Base-by-base conservation (phyloP, 2,888 invertebrate genomes). In the Acleris sparsana region DNA sequence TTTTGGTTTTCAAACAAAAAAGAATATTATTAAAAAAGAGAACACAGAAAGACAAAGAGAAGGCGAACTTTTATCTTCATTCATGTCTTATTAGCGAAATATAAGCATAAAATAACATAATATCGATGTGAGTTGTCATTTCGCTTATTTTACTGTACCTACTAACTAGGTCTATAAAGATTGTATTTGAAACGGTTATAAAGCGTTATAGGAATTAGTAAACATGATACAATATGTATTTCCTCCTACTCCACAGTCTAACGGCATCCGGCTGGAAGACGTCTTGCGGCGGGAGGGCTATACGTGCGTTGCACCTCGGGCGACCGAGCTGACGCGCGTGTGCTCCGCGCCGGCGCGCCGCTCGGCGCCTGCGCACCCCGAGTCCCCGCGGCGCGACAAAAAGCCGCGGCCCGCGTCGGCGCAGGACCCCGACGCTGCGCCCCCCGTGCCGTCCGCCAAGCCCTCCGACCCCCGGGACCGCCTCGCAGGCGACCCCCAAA, bases 271-370 rank as follows among this genome's bases (percentile, higher is more conserved):
- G 2, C 88, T 90, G 2, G 89, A 91, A 64, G 91, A 91, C 59
- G 71, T 83, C 0, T 72, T 92, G 1, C 79, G 88, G 5, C 81
- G 87, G 20, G 89, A 88, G 70, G 87, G 88, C 0, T 88, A 95
- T 63, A 93, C 93, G 52, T 96, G 94, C 83, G 94, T 95, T 71
- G 88, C 94, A 73, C 95, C 95, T 5, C 93, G 94, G 9, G 88
- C 85, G 53, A 92, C 92, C 79, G 93, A 93, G 80, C 93, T 93
- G 84, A 88, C 90, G 73, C 89, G 93, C 51, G 92, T 93, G 92
- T 93, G 93, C 77, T 92, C 92, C 0, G 85, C 90, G 67, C 86
- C 93, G 29, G 88, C 87, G 33, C 88, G 89, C 0, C 86, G 89
- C 66, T 73, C 88, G 1, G 93, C 87, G 67, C 85, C 90, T 66